Percentiles rank a stretch among this genome's conserved stretches.
Evolutionary conservation across 2,113 vertebrate species (phyloP).

Genomic region (Tympanuchus pallidicinctus): DNA sequence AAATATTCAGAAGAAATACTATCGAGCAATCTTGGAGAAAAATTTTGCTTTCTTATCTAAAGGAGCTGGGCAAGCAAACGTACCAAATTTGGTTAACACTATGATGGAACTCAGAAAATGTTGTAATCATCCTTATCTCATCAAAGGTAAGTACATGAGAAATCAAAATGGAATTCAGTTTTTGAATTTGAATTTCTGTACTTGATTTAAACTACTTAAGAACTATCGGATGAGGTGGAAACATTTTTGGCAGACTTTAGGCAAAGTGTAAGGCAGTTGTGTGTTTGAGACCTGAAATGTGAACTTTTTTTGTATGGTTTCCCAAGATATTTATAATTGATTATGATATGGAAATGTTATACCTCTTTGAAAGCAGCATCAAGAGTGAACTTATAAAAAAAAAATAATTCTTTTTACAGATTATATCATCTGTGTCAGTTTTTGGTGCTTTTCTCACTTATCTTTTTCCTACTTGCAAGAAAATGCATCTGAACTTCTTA

Average conservation of each 20-base stretch:
- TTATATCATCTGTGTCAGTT: neutral
- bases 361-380: neutral
- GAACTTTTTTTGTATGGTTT: neutral
- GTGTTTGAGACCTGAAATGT: neutral
- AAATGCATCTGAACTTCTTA: neutral
- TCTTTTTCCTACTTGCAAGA: neutral
- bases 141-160: slow-evolving; percentile 87
- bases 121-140: slow-evolving; percentile 99
- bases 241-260: neutral
- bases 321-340: neutral
- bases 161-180: neutral
- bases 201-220: neutral
- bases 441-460: neutral
- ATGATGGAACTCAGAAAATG: slow-evolving; percentile 99
- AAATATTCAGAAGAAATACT: slow-evolving; percentile 99
- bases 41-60: slow-evolving; percentile 98
- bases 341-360: neutral
- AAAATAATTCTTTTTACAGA: neutral
- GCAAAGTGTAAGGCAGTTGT: neutral
- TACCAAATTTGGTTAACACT: slow-evolving; percentile 97
- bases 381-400: neutral
- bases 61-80: slow-evolving; percentile 94
- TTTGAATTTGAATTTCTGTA: neutral
- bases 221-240: neutral
- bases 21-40: slow-evolving; percentile 95